Conservation (phyloP, 2,797 vertebrate species). For the Lepilemur ruficaudatus region DNA sequence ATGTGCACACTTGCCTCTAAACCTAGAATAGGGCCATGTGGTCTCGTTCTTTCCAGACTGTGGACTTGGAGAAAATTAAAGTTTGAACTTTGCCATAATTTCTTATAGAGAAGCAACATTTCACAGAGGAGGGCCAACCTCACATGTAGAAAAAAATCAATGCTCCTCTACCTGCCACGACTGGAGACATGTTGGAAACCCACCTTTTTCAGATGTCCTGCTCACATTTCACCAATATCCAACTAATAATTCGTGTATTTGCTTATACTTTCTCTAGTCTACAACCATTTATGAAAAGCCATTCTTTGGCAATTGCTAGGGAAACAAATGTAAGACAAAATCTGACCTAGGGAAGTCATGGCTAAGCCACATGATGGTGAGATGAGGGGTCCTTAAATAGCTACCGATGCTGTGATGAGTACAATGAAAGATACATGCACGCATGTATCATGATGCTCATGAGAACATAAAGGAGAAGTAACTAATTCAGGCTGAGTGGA, state of each 20-base stretch:
- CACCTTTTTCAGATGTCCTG: background rate
- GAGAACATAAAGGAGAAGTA: background rate
- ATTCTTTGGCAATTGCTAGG: conserved; percentile 19
- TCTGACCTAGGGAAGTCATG: background rate
- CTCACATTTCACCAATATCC: background rate
- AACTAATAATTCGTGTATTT: conserved; percentile 3
- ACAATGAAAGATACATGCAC: background rate
- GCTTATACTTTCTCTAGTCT: background rate
- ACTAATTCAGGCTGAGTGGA: background rate
- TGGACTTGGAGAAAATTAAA: background rate
- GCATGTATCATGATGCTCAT: background rate
- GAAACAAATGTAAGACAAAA: conserved; percentile 28
- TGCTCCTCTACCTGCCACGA: background rate
- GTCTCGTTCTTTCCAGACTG: background rate
- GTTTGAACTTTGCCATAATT: background rate
- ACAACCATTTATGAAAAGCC: background rate
- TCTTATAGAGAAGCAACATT: background rate
- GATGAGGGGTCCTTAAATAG: background rate
- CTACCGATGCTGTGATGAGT: background rate
- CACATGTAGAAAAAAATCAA: background rate
- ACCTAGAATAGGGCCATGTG: background rate
- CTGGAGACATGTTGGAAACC: background rate
- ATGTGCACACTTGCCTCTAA: background rate
- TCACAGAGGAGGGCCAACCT: background rate
- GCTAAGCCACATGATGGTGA: background rate